Evolutionary conservation across 1,140 invertebrate genomes (phyloP), one percentile per base, ranked within the genome.

Genomic region (Drosophila busckii): DNA sequence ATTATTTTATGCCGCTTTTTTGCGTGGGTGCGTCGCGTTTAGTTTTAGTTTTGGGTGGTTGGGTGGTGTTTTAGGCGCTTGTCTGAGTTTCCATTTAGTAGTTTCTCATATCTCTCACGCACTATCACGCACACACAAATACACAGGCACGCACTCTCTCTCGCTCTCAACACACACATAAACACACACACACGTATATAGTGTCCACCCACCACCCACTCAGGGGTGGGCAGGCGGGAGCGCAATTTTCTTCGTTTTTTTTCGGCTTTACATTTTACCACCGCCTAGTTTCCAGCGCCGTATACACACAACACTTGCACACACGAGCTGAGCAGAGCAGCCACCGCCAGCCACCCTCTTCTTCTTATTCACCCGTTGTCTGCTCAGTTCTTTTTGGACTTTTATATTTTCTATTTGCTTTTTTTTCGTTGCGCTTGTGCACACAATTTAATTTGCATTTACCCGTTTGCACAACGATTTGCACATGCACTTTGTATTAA

Each of bases 81-180:
- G 58, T 60, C 73, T 67, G 68, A 71, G 80, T 80, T 78, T 78
- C 61, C 67, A 78, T 80, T 80, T 78, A 80, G 58, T 80, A 60
- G 56, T 78, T 67, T 63, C 55, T 48, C 46, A 31, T 49, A 34
- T 49, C 35, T 12, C 56, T 16, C 45, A 35, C 38, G 20, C 49
- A 34, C 68, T 35, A 56, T 38, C 55, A 44, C 61, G 32, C 70
- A 56, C 46, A 61, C 56, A 58, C 49, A 62, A 42, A 40, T 42
- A 12, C 41, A 34, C 50, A 55, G 61, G 42, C 60, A 63, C 55
- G 45, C 70, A 61, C 58, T 70, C 66, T 75, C 70, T 53, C 62
- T 25, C 61, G 62, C 40, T 49, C 60, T 61, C 56, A 56, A 37
- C 29, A 48, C 29, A 63, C 67, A 69, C 16, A 45, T 26, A 40